phyloP scores from a whole-genome alignment of 2,797 vertebrate species.

The Linurgus olivaceus region DNA sequence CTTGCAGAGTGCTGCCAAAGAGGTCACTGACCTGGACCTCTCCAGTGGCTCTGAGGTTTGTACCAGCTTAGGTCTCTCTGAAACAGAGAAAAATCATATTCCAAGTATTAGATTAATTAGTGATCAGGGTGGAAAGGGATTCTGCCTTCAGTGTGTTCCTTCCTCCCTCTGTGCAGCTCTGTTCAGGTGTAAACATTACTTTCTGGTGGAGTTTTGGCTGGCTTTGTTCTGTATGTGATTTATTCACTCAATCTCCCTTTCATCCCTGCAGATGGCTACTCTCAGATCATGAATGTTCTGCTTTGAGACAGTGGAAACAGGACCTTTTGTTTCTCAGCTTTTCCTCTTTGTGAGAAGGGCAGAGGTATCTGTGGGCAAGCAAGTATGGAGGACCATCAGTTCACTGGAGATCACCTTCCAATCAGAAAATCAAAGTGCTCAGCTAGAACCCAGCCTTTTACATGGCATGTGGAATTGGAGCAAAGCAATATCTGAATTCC shows the following conservation, averaged over 20 bases:
- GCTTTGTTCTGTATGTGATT: neutral
- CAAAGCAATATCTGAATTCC: neutral
- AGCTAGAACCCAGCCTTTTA: neutral
- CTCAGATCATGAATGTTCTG: neutral
- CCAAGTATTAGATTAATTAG: neutral
- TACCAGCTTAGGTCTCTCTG: neutral
- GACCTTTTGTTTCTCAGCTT: neutral
- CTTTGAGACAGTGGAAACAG: neutral
- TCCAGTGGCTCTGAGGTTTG: neutral
- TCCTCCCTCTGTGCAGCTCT: neutral
- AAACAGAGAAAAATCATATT: neutral
- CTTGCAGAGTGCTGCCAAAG: neutral
- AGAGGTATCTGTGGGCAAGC: neutral
- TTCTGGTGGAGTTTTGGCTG: neutral
- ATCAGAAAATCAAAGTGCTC: neutral
- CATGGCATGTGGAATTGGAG: neutral
- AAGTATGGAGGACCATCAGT: neutral
- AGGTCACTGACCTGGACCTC: rapidly evolving
- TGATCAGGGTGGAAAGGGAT: neutral
- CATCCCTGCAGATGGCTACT: neutral
- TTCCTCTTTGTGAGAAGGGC: neutral
- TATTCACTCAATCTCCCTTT: neutral
- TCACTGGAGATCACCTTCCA: neutral
- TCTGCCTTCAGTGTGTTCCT: neutral
- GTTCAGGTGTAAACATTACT: neutral